phyloP scores from a whole-genome alignment of 2,113 vertebrate species.

The Brachionichthys hirsutus region DNA sequence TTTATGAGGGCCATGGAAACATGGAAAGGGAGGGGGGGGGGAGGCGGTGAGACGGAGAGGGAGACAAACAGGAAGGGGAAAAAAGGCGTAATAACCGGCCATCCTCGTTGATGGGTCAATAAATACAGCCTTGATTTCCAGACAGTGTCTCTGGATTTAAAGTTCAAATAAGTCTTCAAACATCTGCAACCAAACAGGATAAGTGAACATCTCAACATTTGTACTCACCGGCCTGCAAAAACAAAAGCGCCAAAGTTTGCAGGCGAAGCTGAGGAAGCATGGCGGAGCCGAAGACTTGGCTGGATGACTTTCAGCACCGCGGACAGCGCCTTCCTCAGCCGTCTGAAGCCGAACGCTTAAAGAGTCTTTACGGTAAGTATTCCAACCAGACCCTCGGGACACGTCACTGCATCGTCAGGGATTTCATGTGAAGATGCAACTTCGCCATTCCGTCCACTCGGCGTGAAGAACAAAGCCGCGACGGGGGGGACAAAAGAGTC shows the following conservation, averaged over 20 bases:
- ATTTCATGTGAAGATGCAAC: slow-evolving; percentile 12
- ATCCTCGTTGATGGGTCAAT: no score
- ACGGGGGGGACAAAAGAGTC: slow-evolving; percentile 12
- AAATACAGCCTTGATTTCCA: no score
- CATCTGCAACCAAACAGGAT: background rate
- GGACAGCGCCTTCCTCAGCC: slow-evolving; percentile 67
- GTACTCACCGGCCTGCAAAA: slow-evolving; percentile 74
- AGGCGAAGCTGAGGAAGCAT: slow-evolving; percentile 63
- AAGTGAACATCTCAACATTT: background rate
- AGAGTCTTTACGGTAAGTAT: background rate
- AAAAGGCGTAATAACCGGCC: no score
- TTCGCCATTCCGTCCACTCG: slow-evolving; percentile 11
- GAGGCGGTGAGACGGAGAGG: no score
- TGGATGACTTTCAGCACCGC: slow-evolving; percentile 64
- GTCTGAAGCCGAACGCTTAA: background rate
- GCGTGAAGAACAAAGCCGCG: slow-evolving; percentile 19
- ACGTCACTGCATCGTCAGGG: background rate
- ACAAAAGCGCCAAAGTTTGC: slow-evolving; percentile 55
- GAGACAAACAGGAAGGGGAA: no score
- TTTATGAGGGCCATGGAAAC: background rate
- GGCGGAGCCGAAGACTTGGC: no score
- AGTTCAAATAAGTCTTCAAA: no score
- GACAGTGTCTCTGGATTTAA: no score
- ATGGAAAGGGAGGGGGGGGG: background rate
- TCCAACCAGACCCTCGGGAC: background rate